A percentile compares a stretch with the other conserved stretches of the same genome.
These are phyloP conservation scores for Campodea augens DNA, from an alignment of 1,140 invertebrate genomes.

Conservation along the genomic window DNA sequence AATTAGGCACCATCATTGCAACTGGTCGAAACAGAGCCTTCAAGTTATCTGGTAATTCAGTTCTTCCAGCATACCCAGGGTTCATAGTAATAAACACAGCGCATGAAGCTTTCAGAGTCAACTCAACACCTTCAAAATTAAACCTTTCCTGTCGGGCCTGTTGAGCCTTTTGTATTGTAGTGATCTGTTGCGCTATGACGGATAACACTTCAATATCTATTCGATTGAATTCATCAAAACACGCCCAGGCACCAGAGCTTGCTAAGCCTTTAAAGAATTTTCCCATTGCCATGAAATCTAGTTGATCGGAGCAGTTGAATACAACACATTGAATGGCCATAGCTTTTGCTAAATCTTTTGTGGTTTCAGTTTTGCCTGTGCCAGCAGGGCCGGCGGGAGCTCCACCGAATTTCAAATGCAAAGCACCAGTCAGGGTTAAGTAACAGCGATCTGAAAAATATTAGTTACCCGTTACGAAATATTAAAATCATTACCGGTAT, in stretches of 20 bases:
- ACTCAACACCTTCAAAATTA: constrained; percentile 64
- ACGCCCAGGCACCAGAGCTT: constrained; percentile 87
- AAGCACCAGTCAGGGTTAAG: constrained; percentile 64
- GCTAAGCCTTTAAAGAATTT: constrained; percentile 79
- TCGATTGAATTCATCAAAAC: constrained; percentile 88
- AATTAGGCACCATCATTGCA: constrained; percentile 87
- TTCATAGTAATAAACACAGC: constrained; percentile 94
- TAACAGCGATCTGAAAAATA: constrained; percentile 72
- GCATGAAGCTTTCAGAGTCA: constrained; percentile 51
- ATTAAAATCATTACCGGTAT: too few relatives aligned
- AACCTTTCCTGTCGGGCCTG: constrained; percentile 57
- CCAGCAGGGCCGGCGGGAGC: constrained; percentile 65
- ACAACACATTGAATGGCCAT: constrained; percentile 88
- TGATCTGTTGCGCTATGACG: constrained; percentile 65
- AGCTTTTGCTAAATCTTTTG: constrained; percentile 76
- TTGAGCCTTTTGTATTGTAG: constrained; percentile 25
- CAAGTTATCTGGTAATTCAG: constrained; percentile 66
- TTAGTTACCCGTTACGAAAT: too few relatives aligned
- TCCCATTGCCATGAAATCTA: constrained; percentile 69
- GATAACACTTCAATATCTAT: constrained; percentile 84
- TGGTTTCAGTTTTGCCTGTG: constrained; percentile 75
- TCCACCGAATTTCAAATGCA: constrained; percentile 80
- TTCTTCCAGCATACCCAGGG: constrained; percentile 70
- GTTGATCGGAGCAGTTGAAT: constrained; percentile 90
- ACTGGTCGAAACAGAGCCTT: constrained; percentile 57